A percentile compares a stretch with the other conserved stretches of the same genome.
Evolutionary conservation across 2,797 vertebrate species (phyloP).

Genomic region (Coregonus sp.): DNA sequence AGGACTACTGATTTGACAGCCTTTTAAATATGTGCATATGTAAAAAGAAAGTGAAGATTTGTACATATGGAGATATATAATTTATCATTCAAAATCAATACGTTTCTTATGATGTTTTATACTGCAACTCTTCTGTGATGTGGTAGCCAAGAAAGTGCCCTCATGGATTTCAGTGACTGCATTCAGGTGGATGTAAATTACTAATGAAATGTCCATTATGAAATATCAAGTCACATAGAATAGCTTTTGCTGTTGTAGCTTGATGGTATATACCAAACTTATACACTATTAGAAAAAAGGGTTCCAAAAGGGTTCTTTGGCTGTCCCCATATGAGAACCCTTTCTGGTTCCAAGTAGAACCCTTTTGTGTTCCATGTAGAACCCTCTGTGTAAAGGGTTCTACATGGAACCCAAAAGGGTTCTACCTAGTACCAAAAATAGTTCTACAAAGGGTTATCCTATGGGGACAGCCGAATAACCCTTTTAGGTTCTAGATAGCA

Average conservation of each 20-base stretch:
- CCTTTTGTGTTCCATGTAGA: too few relatives aligned
- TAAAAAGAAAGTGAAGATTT: constrained; percentile 33
- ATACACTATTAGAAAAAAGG: constrained; percentile 13
- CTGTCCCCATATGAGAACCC: too few relatives aligned
- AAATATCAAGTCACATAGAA: constrained; percentile 42
- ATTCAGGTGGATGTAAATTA: constrained; percentile 59
- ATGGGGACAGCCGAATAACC: too few relatives aligned
- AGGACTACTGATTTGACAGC: constrained; percentile 22
- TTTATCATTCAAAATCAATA: constrained; percentile 76
- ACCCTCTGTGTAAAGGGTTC: too few relatives aligned
- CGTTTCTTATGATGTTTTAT: constrained; percentile 77
- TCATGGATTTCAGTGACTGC: constrained; percentile 72
- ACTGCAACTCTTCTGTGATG: constrained; percentile 67
- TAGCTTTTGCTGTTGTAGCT: constrained; percentile 58
- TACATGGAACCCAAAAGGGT: too few relatives aligned
- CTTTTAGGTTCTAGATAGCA: too few relatives aligned
- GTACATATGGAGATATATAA: constrained; percentile 65
- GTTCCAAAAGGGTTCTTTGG: too few relatives aligned
- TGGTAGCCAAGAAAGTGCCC: constrained; percentile 72
- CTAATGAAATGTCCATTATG: constrained; percentile 40
- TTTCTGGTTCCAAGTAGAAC: too few relatives aligned
- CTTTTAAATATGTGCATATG: constrained; percentile 71
- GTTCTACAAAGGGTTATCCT: too few relatives aligned
- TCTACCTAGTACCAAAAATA: too few relatives aligned
- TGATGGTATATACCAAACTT: constrained; percentile 64